Evolutionary conservation across 2,797 vertebrate species (phyloP).

Genomic region (Galago senegalensis): DNA sequence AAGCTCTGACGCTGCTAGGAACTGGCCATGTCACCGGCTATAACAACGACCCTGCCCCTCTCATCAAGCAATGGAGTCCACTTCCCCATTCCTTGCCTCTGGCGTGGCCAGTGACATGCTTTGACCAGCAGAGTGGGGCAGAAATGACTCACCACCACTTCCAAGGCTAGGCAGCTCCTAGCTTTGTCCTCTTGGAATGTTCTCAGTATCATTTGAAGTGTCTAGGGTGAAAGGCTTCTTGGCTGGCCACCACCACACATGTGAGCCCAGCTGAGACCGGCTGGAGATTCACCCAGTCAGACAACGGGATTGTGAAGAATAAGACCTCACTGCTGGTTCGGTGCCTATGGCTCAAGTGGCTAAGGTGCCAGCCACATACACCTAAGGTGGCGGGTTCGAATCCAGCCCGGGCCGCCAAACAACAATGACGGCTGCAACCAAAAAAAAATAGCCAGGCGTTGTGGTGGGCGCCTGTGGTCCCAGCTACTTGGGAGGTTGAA

Average conservation of each 20-base stretch:
- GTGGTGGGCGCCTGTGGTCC: no score
- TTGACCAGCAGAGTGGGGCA: background rate
- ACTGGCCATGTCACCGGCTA: background rate
- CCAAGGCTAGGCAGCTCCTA: background rate
- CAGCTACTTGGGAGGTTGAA: no score
- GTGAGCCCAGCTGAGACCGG: background rate
- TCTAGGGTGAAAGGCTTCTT: background rate
- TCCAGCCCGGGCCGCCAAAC: no score
- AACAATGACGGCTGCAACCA: no score
- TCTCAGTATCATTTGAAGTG: background rate
- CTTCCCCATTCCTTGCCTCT: background rate
- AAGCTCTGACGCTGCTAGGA: background rate
- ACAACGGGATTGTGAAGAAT: background rate
- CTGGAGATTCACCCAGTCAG: background rate
- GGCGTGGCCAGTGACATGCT: background rate
- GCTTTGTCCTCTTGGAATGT: background rate
- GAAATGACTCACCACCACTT: background rate
- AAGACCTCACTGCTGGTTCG: background rate
- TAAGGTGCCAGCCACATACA: no score
- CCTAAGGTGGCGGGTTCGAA: no score
- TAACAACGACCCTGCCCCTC: background rate
- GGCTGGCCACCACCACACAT: rapidly evolving
- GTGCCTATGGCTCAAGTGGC: no score
- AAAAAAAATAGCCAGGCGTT: no score
- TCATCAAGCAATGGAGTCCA: no score